phyloP scores from a whole-genome alignment of 2,113 vertebrate genomes.

The Melanerpes formicivorus region DNA sequence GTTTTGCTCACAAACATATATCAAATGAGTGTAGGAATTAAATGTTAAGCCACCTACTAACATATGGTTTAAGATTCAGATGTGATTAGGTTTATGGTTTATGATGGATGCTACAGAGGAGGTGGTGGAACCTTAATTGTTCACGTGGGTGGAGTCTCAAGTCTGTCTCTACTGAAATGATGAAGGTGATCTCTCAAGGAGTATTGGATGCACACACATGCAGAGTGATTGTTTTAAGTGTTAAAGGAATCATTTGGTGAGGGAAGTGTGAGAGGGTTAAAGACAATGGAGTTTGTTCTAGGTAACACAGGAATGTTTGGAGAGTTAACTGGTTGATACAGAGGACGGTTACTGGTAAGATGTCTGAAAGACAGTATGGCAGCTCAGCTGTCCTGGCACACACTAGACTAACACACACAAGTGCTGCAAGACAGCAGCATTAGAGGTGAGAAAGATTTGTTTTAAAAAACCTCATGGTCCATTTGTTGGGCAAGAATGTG shows the following conservation, averaged over 20 bases:
- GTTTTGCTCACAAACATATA: neutral
- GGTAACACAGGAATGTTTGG: neutral
- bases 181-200: neutral
- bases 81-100: neutral
- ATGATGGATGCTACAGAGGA: neutral
- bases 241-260: neutral
- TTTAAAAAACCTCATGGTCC: neutral
- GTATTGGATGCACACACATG: neutral
- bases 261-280: neutral
- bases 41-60: constrained; percentile 10
- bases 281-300: neutral
- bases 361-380: neutral
- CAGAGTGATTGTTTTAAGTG: neutral
- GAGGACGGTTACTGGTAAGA: fast-evolving
- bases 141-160: neutral
- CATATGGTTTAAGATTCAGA: neutral
- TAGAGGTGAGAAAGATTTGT: neutral
- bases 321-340: neutral
- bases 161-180: neutral
- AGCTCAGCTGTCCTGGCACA: fast-evolving
- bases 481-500: neutral
- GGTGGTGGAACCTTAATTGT: neutral
- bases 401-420: too few species aligned
- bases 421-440: neutral
- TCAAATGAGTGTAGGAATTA: neutral